Conservation (phyloP, 2,113 vertebrate genomes). For the Myotis yumanensis region DNA sequence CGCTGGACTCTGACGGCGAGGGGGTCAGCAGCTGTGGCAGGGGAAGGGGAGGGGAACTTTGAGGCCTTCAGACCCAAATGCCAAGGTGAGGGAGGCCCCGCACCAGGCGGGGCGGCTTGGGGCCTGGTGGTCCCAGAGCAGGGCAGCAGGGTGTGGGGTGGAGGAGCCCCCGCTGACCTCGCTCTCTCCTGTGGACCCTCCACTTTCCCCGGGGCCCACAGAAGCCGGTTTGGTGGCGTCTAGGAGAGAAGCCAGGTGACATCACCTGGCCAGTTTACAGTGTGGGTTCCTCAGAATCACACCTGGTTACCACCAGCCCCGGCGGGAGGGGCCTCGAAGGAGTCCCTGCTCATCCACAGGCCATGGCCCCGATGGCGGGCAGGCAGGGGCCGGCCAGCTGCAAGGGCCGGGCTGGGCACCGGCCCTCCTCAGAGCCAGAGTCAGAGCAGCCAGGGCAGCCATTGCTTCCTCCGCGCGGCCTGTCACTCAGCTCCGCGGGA, state of each 20-base stretch:
- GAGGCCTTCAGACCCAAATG: background rate
- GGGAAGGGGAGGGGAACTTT: background rate
- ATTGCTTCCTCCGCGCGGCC: background rate
- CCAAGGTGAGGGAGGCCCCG: background rate
- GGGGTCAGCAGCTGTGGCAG: background rate
- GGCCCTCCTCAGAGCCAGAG: too few relatives aligned
- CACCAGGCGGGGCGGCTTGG: background rate
- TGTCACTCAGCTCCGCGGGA: background rate
- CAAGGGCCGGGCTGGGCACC: too few relatives aligned
- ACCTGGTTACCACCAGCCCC: background rate
- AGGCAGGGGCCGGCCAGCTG: background rate
- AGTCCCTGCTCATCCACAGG: background rate
- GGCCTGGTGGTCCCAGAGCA: background rate
- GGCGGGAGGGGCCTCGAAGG: background rate
- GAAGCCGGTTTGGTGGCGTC: conserved; percentile 23
- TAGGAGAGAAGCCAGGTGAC: background rate
- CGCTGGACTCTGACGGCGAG: background rate
- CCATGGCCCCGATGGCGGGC: background rate
- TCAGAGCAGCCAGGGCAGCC: background rate
- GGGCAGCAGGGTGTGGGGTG: background rate
- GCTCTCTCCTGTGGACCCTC: background rate
- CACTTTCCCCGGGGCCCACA: background rate
- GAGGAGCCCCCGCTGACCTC: background rate
- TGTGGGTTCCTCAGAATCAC: background rate
- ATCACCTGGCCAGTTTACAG: background rate